These are phyloP conservation scores for Ochropacha duplaris DNA, from an alignment of 2,888 invertebrate species.

Conservation along the genomic window DNA sequence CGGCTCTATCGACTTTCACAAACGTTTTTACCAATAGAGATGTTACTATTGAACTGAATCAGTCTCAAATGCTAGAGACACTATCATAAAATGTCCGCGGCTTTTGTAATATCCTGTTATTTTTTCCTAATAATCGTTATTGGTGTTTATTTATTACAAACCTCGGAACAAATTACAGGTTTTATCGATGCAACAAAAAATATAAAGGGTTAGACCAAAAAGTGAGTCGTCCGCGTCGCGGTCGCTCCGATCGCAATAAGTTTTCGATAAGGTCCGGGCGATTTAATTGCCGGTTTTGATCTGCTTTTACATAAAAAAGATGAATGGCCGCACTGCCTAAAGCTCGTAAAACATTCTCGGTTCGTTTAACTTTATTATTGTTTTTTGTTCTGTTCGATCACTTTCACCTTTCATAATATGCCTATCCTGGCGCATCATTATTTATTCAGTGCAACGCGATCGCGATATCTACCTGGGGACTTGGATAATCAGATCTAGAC, in stretches of 20 bases:
- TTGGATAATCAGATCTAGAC: constrained; percentile 66
- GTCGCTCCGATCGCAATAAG: constrained; percentile 80
- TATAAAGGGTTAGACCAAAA: constrained; percentile 81
- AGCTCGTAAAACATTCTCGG: constrained; percentile 73
- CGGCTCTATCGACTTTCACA: constrained; percentile 73
- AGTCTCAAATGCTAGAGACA: constrained; percentile 61
- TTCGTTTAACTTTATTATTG: constrained; percentile 45
- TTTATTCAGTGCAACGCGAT: constrained; percentile 60
- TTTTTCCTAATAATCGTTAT: constrained; percentile 82
- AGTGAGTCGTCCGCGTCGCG: constrained; percentile 83
- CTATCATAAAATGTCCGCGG: constrained; percentile 65
- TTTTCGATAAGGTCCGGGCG: constrained; percentile 81
- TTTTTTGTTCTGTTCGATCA: constrained; percentile 70
- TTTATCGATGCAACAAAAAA: constrained; percentile 77
- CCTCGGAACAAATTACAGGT: constrained; percentile 79
- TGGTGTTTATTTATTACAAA: constrained; percentile 83
- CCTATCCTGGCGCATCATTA: constrained; percentile 52
- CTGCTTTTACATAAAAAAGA: constrained; percentile 83
- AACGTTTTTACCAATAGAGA: constrained; percentile 77
- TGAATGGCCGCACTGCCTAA: constrained; percentile 74
- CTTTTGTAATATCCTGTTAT: constrained; percentile 80
- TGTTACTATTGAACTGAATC: constrained; percentile 73
- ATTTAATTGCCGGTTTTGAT: constrained; percentile 83
- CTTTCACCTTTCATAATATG: constrained; percentile 72
- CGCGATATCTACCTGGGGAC: constrained; percentile 48